These are phyloP conservation scores for Ectemnius lituratus DNA, from an alignment of 2,888 invertebrate genomes.

Conservation along the genomic window DNA sequence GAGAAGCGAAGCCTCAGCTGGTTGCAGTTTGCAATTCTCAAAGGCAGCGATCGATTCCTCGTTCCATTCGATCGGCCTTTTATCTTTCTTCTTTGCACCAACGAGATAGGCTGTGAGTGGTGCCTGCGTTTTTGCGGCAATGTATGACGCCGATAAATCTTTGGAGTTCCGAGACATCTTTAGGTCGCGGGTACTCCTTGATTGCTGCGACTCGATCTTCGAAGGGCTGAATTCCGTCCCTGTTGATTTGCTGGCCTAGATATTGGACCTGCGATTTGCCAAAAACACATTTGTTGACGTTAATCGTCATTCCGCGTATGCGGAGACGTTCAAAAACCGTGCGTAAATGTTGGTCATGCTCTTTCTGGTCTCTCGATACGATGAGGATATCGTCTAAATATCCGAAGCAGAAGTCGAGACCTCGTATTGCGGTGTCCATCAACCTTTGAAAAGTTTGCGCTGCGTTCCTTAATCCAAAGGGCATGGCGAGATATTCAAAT, in stretches of 20 bases:
- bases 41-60: not conserved
- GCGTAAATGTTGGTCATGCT: not conserved
- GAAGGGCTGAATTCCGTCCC: too few species aligned
- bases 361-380: not conserved
- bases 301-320: not conserved
- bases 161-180: too few species aligned
- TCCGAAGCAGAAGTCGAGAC: conserved; percentile 3
- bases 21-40: not conserved
- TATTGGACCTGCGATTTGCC: not conserved
- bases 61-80: not conserved
- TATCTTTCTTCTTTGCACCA: not conserved
- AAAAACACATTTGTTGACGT: conserved; percentile 1
- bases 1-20: not conserved
- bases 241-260: not conserved
- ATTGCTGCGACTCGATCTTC: too few species aligned
- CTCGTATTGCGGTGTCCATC: conserved; percentile 8
- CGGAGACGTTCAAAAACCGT: not conserved
- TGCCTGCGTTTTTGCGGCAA: too few species aligned
- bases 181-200: too few species aligned
- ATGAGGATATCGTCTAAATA: conserved; percentile 17
- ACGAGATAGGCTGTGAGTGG: too few species aligned
- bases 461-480: too few species aligned
- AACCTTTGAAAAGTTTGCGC: too few species aligned
- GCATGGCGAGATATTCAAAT: too few species aligned
- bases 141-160: too few species aligned